Evolutionary conservation across 92 coral and sea anemone genomes (phyloP).

Genomic region (Paramuricea clavata): DNA sequence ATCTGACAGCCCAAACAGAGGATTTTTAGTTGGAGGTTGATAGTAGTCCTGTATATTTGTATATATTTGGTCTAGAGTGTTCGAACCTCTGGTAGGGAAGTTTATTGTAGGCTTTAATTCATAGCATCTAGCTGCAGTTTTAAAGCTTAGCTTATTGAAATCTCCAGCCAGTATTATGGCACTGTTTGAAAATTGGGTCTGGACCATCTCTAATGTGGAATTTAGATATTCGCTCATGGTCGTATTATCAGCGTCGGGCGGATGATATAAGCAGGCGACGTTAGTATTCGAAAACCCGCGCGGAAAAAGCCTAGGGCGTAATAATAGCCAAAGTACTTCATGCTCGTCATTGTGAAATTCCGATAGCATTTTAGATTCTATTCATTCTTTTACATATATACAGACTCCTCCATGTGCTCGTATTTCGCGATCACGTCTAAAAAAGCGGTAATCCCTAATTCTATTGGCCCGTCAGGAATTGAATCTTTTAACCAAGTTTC

Average conservation of each 20-base stretch:
- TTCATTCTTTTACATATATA: conserved; percentile 55
- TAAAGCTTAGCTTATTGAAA: conserved; percentile 58
- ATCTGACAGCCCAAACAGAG: not conserved
- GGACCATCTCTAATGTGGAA: conserved; percentile 38
- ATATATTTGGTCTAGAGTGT: conserved; percentile 69
- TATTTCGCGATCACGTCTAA: conserved; percentile 53
- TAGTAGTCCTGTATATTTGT: conserved; percentile 65
- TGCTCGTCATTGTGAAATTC: conserved; percentile 3
- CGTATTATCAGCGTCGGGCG: not conserved
- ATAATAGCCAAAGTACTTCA: conserved; percentile 51
- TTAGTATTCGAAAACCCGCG: conserved; percentile 72
- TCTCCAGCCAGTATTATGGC: conserved; percentile 49
- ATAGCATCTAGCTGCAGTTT: conserved; percentile 69
- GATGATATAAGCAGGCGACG: not conserved
- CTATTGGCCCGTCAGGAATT: conserved; percentile 64
- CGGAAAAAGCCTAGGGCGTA: conserved; percentile 66
- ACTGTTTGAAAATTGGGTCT: conserved; percentile 54
- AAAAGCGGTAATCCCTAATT: conserved; percentile 51
- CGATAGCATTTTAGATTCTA: not conserved
- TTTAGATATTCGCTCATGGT: conserved; percentile 47
- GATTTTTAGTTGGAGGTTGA: not conserved
- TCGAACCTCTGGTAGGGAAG: conserved; percentile 72
- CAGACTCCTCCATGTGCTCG: conserved; percentile 71
- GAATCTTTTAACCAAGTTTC: conserved; percentile 62
- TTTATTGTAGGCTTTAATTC: conserved; percentile 63